Evolutionary conservation across 2,888 invertebrate genomes (phyloP), one percentile per base, ranked within the genome.

Genomic region (Operophtera brumata): DNA sequence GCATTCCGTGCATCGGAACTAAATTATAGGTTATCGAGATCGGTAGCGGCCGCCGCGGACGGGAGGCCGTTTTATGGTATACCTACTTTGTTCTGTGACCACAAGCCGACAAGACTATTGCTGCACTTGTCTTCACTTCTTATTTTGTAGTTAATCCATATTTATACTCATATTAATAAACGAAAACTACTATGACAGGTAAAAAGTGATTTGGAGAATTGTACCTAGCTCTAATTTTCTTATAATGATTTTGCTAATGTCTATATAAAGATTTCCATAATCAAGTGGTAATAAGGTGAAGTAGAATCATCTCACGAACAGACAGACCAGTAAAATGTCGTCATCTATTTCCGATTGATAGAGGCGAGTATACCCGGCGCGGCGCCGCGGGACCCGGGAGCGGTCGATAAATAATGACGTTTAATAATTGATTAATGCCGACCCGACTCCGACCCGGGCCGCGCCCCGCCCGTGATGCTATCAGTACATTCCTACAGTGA

Each of bases 361-460:
- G 8, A 39, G 43, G 43, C 13, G 37, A 39, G 30, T 10, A 35
- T 0, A 20, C 20, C 37, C 32, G 34, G 30, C 32, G 32, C 9
- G 45, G 67, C 59, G 67, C 68, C 67, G 69, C 69, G 71, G 66
- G 68, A 60, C 66, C 64, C 47, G 43, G 66, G 64, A 62, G 64
- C 57, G 64, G 55, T 52, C 65, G 61, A 66, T 84, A 75, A 86
- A 82, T 86, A 82, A 86, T 84, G 84, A 86, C 82, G 80, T 83
- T 78, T 81, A 77, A 80, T 85, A 80, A 82, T 84, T 87, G 86
- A 87, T 86, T 81, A 83, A 86, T 86, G 73, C 68, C 65, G 42
- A 37, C 14, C 69, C 71, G 71, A 68, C 72, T 63, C 66, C 48
- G 53, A 34, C 8, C 67, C 59, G 68, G 63, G 62, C 54, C 67